Conservation (phyloP, 1,140 invertebrate genomes). For the Macrocentrus cingulum region DNA sequence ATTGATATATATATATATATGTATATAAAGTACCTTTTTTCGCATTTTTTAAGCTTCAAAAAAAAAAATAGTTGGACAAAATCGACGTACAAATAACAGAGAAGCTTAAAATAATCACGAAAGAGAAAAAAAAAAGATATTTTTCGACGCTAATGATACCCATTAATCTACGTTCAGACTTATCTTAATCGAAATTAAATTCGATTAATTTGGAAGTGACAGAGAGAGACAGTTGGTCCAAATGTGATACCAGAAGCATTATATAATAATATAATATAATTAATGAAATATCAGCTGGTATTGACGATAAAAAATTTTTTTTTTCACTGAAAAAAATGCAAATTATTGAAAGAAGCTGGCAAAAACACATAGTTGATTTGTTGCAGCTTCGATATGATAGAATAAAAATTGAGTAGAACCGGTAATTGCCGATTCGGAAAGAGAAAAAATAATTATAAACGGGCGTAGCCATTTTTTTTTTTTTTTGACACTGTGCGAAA, state of each 20-base stretch:
- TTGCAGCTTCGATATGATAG: not conserved
- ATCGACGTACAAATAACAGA: no score
- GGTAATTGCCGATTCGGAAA: not conserved
- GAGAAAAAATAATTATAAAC: slow-evolving; percentile 20
- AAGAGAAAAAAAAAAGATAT: not conserved
- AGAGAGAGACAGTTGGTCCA: no score
- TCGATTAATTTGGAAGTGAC: slow-evolving; percentile 2
- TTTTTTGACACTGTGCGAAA: slow-evolving; percentile 29
- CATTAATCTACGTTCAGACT: slow-evolving; percentile 6
- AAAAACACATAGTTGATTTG: no score
- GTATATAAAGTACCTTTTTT: no score
- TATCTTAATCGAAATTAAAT: not conserved
- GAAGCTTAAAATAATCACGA: not conserved
- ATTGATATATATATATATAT: no score
- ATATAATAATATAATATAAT: not conserved
- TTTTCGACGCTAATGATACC: not conserved
- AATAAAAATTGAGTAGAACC: no score
- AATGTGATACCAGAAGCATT: slow-evolving; percentile 1
- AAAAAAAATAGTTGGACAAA: no score
- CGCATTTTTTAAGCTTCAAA: no score
- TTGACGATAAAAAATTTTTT: no score
- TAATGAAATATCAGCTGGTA: no score
- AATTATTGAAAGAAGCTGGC: no score
- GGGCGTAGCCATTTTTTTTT: slow-evolving; percentile 25
- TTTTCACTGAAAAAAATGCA: no score